Evolutionary conservation across 2,113 vertebrate species (phyloP).

Genomic region (Tetrao urogallus): DNA sequence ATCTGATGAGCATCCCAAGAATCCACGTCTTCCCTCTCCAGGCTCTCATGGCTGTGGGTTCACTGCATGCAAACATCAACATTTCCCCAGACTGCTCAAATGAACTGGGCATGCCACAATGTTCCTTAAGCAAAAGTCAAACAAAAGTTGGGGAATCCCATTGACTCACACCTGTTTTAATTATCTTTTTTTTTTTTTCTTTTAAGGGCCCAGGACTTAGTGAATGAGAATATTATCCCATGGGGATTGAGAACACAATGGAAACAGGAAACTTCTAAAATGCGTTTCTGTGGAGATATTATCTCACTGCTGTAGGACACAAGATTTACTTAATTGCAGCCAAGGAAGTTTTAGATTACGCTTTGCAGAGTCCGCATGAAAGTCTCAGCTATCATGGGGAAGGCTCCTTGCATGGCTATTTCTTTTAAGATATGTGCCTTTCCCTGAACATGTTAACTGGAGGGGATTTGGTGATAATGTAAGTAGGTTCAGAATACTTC

Average conservation of each 20-base stretch:
- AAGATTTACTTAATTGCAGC: conserved; percentile 68
- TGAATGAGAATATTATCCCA: conserved; percentile 64
- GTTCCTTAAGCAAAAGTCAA: conserved; percentile 8
- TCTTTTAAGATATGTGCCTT: conserved; percentile 18
- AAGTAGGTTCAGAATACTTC: conserved; percentile 20
- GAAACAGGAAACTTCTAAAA: conserved; percentile 63
- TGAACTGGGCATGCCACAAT: background rate
- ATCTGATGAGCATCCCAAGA: background rate
- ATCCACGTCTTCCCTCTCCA: background rate
- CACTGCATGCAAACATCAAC: background rate
- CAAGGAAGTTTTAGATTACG: conserved; percentile 69
- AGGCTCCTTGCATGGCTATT: background rate
- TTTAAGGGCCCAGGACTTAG: conserved; percentile 8
- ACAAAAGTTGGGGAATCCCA: conserved; percentile 69
- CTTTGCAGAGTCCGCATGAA: conserved; percentile 37
- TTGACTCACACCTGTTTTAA: conserved; percentile 61
- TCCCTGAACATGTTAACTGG: background rate
- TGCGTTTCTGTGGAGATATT: conserved; percentile 71
- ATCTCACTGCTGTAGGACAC: conserved; percentile 65
- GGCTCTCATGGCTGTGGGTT: background rate
- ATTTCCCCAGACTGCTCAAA: background rate
- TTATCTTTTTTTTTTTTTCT: conserved; percentile 31
- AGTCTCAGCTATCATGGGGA: conserved; percentile 36
- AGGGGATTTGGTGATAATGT: conserved; percentile 24
- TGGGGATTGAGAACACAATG: conserved; percentile 51